Evolutionary conservation across 1,140 invertebrate species (phyloP).

Genomic region (Anastrepha obliqua): DNA sequence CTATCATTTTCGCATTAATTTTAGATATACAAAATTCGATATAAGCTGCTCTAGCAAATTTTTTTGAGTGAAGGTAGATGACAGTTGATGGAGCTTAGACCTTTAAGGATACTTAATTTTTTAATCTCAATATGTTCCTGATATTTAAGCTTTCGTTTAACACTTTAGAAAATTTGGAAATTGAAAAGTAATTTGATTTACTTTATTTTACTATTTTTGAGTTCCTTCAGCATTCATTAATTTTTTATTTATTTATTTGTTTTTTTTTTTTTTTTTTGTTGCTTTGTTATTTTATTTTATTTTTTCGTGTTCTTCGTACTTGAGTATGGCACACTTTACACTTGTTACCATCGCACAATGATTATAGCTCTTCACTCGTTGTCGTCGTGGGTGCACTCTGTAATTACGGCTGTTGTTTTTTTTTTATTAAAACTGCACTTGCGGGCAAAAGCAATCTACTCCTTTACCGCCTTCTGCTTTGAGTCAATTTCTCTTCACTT

Average conservation of each 20-base stretch:
- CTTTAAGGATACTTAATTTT: no score
- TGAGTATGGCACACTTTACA: slow-evolving; percentile 47
- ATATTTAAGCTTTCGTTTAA: no score
- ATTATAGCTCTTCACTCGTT: slow-evolving; percentile 10
- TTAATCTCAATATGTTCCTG: no score
- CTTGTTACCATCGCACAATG: slow-evolving; percentile 38
- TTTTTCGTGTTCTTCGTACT: slow-evolving; percentile 26
- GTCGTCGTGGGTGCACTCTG: slow-evolving; percentile 21
- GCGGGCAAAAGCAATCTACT: not conserved
- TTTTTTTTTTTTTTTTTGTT: slow-evolving; percentile 1
- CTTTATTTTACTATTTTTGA: not conserved
- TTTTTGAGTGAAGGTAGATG: no score
- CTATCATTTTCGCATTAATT: slow-evolving; percentile 66
- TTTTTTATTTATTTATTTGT: slow-evolving; percentile 15
- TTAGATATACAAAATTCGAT: not conserved
- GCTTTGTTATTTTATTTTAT: slow-evolving; percentile 33
- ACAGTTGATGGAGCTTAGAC: no score
- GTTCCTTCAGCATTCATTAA: not conserved
- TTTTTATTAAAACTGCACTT: not conserved
- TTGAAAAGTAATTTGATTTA: no score
- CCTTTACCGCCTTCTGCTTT: not conserved
- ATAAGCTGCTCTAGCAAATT: no score
- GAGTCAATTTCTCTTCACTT: slow-evolving; percentile 18
- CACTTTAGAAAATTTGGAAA: no score
- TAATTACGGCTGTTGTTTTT: slow-evolving; percentile 21